Conservation (phyloP, 2,888 invertebrate species). For the Xestia c-nigrum region DNA sequence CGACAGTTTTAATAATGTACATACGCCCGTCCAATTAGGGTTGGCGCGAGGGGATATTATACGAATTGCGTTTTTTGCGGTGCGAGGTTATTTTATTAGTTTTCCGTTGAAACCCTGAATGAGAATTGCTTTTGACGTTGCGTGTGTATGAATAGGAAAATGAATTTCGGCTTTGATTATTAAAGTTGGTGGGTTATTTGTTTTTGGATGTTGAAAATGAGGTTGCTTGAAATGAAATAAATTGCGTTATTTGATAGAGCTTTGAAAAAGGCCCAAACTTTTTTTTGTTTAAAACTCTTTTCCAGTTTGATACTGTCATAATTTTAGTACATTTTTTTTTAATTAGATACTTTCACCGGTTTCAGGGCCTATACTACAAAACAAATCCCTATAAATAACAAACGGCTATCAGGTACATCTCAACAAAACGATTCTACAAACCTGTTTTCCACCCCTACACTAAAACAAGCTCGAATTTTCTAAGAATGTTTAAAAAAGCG, state of each 20-base stretch:
- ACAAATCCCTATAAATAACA: too few species aligned
- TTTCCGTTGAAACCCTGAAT: conserved; percentile 54
- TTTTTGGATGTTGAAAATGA: conserved; percentile 1
- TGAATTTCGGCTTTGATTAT: conserved; percentile 36
- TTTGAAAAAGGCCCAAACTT: not conserved
- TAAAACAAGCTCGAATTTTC: not conserved
- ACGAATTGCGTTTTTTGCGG: conserved; percentile 59
- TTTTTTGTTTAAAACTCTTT: not conserved
- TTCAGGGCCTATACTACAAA: not conserved
- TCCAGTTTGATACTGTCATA: not conserved
- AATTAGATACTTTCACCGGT: not conserved
- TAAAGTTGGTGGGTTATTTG: conserved; percentile 30
- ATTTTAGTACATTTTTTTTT: not conserved
- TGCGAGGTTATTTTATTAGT: conserved; percentile 57
- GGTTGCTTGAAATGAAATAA: not conserved
- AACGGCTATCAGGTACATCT: not conserved
- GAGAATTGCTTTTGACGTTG: conserved; percentile 54
- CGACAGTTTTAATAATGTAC: conserved; percentile 73
- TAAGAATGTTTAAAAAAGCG: not conserved
- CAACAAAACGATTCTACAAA: not conserved
- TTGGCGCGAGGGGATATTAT: conserved; percentile 57
- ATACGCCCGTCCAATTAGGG: conserved; percentile 68
- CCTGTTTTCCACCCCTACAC: not conserved
- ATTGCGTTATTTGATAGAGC: not conserved
- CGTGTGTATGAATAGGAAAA: conserved; percentile 35